Conservation (phyloP, 2,888 invertebrate genomes). For the Aleiodes alternator region DNA sequence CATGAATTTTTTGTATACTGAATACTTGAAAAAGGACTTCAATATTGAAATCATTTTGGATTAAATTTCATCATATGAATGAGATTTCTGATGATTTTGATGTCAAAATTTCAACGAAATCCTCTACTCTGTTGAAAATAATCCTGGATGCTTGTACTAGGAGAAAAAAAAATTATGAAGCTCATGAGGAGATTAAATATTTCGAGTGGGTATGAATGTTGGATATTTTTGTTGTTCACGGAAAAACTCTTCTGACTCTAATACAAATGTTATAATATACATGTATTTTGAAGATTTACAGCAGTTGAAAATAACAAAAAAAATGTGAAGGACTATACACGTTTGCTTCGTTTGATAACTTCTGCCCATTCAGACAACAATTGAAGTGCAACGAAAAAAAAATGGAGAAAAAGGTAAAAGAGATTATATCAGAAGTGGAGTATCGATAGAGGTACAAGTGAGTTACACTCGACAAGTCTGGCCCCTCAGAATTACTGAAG, state of each 20-base stretch:
- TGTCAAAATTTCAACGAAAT: neutral
- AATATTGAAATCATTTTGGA: neutral
- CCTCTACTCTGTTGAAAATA: constrained; percentile 4
- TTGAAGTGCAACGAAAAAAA: constrained; percentile 1
- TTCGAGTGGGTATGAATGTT: constrained; percentile 5
- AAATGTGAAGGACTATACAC: neutral
- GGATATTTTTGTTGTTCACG: too few species aligned
- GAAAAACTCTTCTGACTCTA: too few species aligned
- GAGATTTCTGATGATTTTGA: neutral
- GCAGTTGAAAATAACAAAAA: neutral
- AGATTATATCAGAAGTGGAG: constrained; percentile 9
- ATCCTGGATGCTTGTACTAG: constrained; percentile 7
- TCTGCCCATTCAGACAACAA: too few species aligned
- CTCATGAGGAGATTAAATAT: constrained; percentile 21
- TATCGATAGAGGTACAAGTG: neutral
- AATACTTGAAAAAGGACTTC: too few species aligned
- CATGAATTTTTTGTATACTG: too few species aligned
- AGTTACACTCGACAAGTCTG: neutral
- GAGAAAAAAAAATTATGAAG: neutral
- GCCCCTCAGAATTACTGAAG: constrained; percentile 13
- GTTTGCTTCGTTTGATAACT: neutral
- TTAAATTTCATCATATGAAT: neutral
- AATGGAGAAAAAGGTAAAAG: neutral
- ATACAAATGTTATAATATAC: too few species aligned
- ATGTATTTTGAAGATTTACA: constrained; percentile 5